These are phyloP conservation scores for Eulemur rubriventer DNA, from an alignment of 2,797 vertebrate species.

Conservation along the genomic window DNA sequence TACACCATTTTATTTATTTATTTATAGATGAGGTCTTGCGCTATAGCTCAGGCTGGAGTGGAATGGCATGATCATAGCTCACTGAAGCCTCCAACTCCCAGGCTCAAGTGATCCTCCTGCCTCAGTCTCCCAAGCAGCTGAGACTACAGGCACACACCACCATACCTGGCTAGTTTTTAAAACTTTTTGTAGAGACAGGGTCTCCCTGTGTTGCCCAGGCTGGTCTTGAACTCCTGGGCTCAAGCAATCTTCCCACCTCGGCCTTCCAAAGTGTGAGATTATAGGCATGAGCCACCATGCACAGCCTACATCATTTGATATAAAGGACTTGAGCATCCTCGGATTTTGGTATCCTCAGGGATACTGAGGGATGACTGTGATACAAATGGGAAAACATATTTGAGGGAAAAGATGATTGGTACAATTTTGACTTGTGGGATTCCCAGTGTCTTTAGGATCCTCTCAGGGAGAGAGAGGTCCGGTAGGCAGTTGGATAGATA, in stretches of 20 bases:
- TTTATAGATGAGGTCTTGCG: neutral
- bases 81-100: neutral
- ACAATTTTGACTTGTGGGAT: neutral
- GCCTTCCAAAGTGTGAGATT: neutral
- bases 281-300: neutral
- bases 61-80: neutral
- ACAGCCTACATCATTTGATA: neutral
- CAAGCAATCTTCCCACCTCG: neutral
- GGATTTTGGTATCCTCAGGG: neutral
- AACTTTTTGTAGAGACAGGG: neutral
- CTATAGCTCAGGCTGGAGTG: neutral
- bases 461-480: neutral
- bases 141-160: neutral
- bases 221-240: neutral
- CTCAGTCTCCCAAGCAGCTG: neutral
- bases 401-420: neutral
- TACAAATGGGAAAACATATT: neutral
- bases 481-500: neutral
- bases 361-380: neutral
- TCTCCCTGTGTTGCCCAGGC: neutral
- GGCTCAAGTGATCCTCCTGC: neutral
- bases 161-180: neutral
- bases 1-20: neutral
- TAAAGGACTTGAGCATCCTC: neutral
- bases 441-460: neutral